Conservation (phyloP, 53 echinoderm and acorn worm genomes). For the Echinarachnius parma region DNA sequence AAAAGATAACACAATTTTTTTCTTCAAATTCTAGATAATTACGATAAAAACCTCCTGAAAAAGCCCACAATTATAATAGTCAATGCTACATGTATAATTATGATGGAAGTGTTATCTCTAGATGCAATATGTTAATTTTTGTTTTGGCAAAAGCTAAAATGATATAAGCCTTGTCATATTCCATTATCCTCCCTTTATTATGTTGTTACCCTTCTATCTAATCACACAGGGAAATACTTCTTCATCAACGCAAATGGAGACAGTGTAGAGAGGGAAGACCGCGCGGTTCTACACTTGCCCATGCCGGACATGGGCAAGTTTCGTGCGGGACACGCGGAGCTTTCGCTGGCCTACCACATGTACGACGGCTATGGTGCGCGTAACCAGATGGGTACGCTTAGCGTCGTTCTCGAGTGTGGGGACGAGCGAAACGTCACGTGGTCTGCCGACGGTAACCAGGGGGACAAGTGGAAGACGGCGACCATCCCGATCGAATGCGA, state of each 20-base stretch:
- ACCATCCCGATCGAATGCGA: slow-evolving; percentile 5
- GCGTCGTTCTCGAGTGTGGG: slow-evolving; percentile 6
- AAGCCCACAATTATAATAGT: too few relatives aligned
- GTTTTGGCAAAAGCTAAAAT: too few relatives aligned
- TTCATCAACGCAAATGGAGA: slow-evolving; percentile 33
- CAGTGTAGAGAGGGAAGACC: slow-evolving; percentile 1
- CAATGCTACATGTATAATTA: too few relatives aligned
- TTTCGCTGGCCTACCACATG: slow-evolving; percentile 34
- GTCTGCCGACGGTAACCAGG: slow-evolving; percentile 28
- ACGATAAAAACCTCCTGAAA: too few relatives aligned
- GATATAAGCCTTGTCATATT: too few relatives aligned
- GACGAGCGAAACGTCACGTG: slow-evolving; percentile 8
- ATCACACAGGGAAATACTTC: slow-evolving; percentile 11
- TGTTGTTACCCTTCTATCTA: too few relatives aligned
- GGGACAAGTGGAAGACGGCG: not conserved
- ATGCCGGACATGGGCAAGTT: not conserved
- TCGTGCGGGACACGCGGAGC: slow-evolving; percentile 10
- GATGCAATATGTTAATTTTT: too few relatives aligned
- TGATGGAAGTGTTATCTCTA: too few relatives aligned
- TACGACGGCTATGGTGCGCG: slow-evolving; percentile 9
- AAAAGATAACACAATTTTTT: too few relatives aligned
- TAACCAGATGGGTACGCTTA: slow-evolving; percentile 34
- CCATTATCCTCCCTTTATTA: too few relatives aligned
- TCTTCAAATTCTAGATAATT: too few relatives aligned
- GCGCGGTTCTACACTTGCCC: slow-evolving; percentile 22